Percentiles rank a stretch among this genome's conserved stretches.
Conservation (phyloP, 2,797 vertebrate genomes). For the Sebastes taczanowskii region DNA sequence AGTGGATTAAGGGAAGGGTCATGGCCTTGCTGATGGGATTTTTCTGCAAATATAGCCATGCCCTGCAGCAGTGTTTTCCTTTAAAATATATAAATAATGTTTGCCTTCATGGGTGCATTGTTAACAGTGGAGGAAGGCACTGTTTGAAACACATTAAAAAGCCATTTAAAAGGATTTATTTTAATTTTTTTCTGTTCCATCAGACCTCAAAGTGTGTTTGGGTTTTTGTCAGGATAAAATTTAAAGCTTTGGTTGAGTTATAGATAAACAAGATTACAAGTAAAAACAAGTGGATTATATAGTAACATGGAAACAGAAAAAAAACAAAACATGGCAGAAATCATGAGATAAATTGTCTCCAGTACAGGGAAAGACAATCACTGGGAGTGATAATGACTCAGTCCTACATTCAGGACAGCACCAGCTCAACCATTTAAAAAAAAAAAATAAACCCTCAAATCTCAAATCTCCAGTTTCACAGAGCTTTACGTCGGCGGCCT, state of each 20-base stretch:
- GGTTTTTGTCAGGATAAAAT: not conserved
- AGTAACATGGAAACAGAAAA: not conserved
- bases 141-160: slow-evolving; percentile 15
- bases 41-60: slow-evolving; percentile 61
- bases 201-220: not conserved
- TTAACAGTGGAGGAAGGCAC: slow-evolving; percentile 10
- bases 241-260: not conserved
- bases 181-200: not conserved
- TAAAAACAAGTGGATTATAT: not conserved
- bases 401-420: not conserved
- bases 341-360: not conserved
- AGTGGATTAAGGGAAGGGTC: slow-evolving; percentile 71
- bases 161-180: not conserved
- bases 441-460: not conserved
- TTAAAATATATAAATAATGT: slow-evolving; percentile 57
- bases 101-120: slow-evolving; percentile 40
- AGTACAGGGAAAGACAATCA: not conserved
- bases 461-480: not conserved
- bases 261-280: not conserved
- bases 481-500: not conserved
- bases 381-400: not conserved
- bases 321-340: not conserved
- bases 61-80: slow-evolving; percentile 34
- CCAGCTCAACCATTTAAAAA: not conserved
- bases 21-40: slow-evolving; percentile 73